Evolutionary conservation across 2,113 vertebrate genomes (phyloP), one percentile per base, ranked within the genome.

Genomic region (Pardalotus punctatus): DNA sequence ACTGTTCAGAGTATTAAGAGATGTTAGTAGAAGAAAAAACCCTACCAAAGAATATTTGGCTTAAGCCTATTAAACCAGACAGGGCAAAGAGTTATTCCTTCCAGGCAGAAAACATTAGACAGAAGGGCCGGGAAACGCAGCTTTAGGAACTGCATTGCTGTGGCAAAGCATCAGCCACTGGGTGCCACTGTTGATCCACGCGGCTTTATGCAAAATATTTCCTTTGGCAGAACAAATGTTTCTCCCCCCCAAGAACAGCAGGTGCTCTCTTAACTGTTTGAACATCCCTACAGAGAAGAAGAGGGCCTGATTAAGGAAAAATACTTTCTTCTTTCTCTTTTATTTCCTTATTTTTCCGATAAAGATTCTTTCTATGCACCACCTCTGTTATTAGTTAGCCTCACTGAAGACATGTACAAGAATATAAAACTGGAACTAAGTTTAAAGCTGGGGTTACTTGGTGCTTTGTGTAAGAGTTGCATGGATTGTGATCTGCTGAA

Each of bases 141-240:
- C 79, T 50, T 54, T 17, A 7, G 58, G 33, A 54, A 64, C 57
- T 1, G 15, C 67, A 8, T 54, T 27, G 22, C 19, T 56, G 35
- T 73, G 47, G 58, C 57, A 62, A 91, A 86, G 15, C 60, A 24
- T 22, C 27, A 33, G 86, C 96, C 98, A 48, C 96, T 97, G 93
- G 98, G 96, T 98, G 98, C 81, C 97, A 96, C 89, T 98, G 83
- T 98, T 90, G 97, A 74, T 95, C 96, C 94, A 86, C 4, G 9
- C 20, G 65, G 60, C 53, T 87, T 90, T 51, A 15, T 19, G 24
- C 48, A 40, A 81, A 73, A 22, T 8, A 35, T 51, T 81, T 57
- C 17, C 61, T 95, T 96, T 90, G 82, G 82, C 81, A 87, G 93
- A 38, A 57, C 20, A 73, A 90, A 88, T 91, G 92, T 95, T 97